Base-by-base conservation (phyloP, 2,888 invertebrate species). In the Aradus depressus region DNA sequence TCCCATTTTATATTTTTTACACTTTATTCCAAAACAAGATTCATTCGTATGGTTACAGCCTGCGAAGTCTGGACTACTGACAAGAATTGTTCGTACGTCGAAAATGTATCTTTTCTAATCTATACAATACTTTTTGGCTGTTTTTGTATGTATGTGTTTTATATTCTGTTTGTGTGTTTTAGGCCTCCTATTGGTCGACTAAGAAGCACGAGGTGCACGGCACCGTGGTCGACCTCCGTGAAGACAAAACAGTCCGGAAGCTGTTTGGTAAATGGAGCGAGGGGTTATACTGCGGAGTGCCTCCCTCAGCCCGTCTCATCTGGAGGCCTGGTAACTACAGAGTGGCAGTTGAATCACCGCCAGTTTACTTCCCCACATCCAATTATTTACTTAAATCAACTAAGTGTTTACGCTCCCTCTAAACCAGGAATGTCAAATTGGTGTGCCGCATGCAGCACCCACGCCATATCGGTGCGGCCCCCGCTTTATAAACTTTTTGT, bases 251-350 rank as follows among this genome's bases (percentile, higher is more conserved):
- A 8, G 71, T 79, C 59, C 67, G 75, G 54, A 75, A 76, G 49
- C 68, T 88, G 44, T 79, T 80, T 66, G 87, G 87, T 0, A 81
- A 84, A 66, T 88, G 87, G 87, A 84, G 82, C 49, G 87, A 88
- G 63, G 84, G 82, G 0, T 68, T 88, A 45, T 80, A 81, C 65
- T 82, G 80, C 52, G 84, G 83, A 1, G 77, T 81, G 58, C 75
- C 83, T 53, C 77, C 83, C 53, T 72, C 79, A 51, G 83, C 82
- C 1, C 69, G 78, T 55, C 83, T 83, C 61, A 75, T 87, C 38
- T 88, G 87, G 86, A 68, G 85, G 54, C 84, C 84, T 44, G 85
- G 80, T 79, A 47, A 21, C 28, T 10, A 4, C 8, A n/a, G n/a
- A n/a, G n/a, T n/a, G n/a, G n/a, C n/a, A n/a, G n/a, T n/a, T n/a